Evolutionary conservation across 2,888 invertebrate genomes (phyloP), one percentile per base, ranked within the genome.

Genomic region (Dryococelus australis): DNA sequence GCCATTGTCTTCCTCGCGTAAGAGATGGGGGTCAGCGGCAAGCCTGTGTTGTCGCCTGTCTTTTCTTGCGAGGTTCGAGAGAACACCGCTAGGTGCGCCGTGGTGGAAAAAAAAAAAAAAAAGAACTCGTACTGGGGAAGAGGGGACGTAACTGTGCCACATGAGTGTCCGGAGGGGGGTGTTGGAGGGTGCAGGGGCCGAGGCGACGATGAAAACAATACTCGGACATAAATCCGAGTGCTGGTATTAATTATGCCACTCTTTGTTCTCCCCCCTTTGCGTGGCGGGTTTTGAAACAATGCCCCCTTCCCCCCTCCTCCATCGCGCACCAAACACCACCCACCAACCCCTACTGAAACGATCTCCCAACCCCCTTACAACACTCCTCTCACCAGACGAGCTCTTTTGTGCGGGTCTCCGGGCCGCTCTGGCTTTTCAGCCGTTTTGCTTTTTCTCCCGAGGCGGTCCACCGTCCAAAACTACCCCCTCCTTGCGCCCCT

Each of bases 181-280:
- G 65, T 3, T 10, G n/a, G 20, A 6, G 65, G 24, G 65, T 20
- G 24, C 65, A 20, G 65, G 65, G n/a, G 24, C 65, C 1, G 24
- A 65, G 65, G 65, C 65, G 65, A 65, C 65, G 24, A 65, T 65
- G 65, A 65, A 65, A 65, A 65, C 65, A 65, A 65, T 65, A 65
- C 65, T 65, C 65, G 65, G 65, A 65, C 65, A 65, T 65, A 65
- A 65, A 65, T 65, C 65, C 65, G 65, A 65, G 65, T 65, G 65
- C 65, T 65, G 65, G 65, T 65, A 65, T 65, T 65, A 65, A 65
- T 65, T 65, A 65, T 65, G 65, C 65, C 65, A 65, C 65, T 65
- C 65, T 65, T 65, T 65, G 65, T 65, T 65, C 65, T 8, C 65
- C 65, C 20, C 20, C n/a, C 65, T 24, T 65, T 65, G 10, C 65